Base-by-base conservation (phyloP, 1,140 invertebrate species). In the Planococcus citri region DNA sequence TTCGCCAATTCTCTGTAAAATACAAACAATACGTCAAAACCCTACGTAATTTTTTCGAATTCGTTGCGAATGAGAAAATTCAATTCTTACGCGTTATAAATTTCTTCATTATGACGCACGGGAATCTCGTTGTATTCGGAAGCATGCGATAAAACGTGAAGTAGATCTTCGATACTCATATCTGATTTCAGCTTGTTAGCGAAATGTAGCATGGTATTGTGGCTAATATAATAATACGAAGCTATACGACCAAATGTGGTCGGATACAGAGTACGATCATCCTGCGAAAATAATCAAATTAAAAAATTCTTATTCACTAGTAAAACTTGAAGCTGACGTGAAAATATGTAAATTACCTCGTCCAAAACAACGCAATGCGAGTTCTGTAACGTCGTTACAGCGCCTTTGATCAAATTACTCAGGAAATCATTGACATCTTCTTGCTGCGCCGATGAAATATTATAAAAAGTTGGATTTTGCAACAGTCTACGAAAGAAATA, bases 71-170 rank as follows among this genome's bases (percentile, higher is more conserved):
- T 4, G 21, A 64, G 17, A 64, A 64, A 64, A 64, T 24, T 22
- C 22, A 25, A 27, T 64, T 64, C 20, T 24, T 80, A 92, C 89
- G 87, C 89, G 78, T 99, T 99, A 57, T 95, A 81, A 71, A 90
- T 81, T 78, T 99, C 97, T 81, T 99, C 97, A 79, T 99, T 99
- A 78, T 99, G 97, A 67, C 97, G 83, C 8, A 99, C 96, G 0
- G 97, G 97, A 61, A 99, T 82, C 75, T 97, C 88, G 68, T 87
- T 86, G 76, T 97, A 99, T 78, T 99, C 97, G 72, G 94, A 82
- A 17, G 88, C 87, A 78, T 94, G 87, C 60, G 90, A 87, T 72
- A 99, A 81, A 21, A 95, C 83, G 38, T 85, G 78, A 3, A 99
- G 78, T 57, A 96, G 81, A n/a, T 92, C 84, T 68, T 90, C 85